These are phyloP conservation scores for Ictidomys tridecemlineatus DNA, from an alignment of 2,113 vertebrate genomes.

Conservation along the genomic window DNA sequence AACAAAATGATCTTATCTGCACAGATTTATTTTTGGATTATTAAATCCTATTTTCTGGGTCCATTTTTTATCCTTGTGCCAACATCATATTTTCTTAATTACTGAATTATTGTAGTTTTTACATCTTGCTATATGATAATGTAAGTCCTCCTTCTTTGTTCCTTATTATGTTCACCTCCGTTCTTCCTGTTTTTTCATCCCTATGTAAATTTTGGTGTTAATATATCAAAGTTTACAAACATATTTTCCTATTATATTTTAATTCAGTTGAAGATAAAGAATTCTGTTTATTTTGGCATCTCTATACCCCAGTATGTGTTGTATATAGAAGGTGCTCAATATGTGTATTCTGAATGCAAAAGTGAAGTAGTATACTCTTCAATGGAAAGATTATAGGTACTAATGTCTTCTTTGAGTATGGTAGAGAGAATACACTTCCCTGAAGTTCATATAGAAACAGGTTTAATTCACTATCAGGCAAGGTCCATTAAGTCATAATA, in stretches of 20 bases:
- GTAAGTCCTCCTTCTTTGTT: background rate
- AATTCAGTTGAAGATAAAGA: background rate
- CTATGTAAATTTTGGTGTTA: slow-evolving; percentile 43
- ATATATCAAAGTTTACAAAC: background rate
- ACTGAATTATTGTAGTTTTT: background rate
- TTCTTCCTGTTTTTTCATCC: background rate
- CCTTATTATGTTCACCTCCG: background rate
- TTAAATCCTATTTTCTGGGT: background rate
- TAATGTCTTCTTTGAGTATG: slow-evolving; percentile 17
- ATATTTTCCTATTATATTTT: background rate
- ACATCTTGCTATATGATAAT: background rate
- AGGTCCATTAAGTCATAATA: background rate
- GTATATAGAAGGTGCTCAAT: background rate
- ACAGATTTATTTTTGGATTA: slow-evolving; percentile 7
- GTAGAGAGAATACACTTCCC: background rate
- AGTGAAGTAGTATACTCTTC: slow-evolving; percentile 37
- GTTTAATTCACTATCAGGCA: background rate
- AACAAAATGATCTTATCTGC: background rate
- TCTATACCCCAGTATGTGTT: background rate
- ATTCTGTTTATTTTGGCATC: background rate
- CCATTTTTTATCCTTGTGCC: background rate
- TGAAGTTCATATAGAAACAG: background rate
- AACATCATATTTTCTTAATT: background rate
- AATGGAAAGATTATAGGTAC: background rate
- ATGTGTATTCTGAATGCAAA: background rate